These are phyloP conservation scores for Meloidogyne floridensis DNA, from an alignment of 1,140 invertebrate species.

Conservation along the genomic window DNA sequence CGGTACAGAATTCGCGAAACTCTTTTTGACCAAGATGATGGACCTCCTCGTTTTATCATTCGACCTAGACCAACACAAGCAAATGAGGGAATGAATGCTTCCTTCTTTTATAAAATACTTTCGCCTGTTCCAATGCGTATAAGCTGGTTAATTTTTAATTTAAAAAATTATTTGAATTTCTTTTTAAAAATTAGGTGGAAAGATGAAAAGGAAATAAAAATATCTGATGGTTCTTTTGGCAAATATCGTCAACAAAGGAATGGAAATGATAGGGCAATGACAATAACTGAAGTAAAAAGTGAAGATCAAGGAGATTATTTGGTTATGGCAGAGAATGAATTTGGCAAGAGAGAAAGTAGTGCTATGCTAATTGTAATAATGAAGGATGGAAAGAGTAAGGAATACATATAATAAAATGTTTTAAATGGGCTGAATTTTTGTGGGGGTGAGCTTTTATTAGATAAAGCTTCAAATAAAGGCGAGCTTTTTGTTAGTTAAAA, in stretches of 20 bases:
- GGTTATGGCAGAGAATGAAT: conserved; percentile 94
- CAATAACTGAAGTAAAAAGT: conserved; percentile 90
- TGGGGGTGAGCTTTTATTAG: no score
- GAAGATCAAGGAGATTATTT: conserved; percentile 95
- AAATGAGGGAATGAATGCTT: conserved; percentile 93
- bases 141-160: conserved; percentile 74
- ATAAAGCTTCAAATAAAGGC: no score
- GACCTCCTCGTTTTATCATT: conserved; percentile 94
- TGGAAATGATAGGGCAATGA: conserved; percentile 93
- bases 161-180: neutral
- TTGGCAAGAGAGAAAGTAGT: conserved; percentile 90
- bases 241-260: conserved; percentile 98
- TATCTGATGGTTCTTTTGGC: conserved; percentile 79
- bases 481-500: no score
- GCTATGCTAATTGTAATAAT: conserved; percentile 86
- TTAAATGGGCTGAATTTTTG: neutral
- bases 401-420: conserved; percentile 14
- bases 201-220: conserved; percentile 87
- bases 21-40: conserved; percentile 84
- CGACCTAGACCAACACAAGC: conserved; percentile 90
- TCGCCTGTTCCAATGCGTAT: conserved; percentile 89
- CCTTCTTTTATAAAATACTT: conserved; percentile 93
- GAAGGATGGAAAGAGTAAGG: neutral
- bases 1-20: conserved; percentile 86
- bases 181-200: conserved; percentile 66